Percentiles rank a stretch among this genome's conserved stretches.
Conservation (phyloP, 2,888 invertebrate genomes). For the Rhamnusium bicolor region DNA sequence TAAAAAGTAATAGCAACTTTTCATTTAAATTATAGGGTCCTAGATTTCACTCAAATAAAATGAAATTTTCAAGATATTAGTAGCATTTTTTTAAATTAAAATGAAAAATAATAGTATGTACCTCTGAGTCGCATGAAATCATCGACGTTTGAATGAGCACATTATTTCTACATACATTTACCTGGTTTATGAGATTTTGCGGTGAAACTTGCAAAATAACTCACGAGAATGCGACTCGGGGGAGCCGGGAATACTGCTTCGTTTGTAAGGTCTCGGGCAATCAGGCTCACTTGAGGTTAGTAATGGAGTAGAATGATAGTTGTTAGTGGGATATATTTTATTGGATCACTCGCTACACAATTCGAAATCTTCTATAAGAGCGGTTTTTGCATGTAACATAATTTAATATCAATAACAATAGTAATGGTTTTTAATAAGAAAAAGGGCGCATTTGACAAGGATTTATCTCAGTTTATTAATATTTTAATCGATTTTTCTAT, state of each 20-base stretch:
- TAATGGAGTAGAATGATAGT: constrained; percentile 6
- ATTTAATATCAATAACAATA: too few species aligned
- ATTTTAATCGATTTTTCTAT: too few species aligned
- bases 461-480: too few species aligned
- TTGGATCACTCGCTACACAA: background rate
- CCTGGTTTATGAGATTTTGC: constrained; percentile 14
- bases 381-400: too few species aligned
- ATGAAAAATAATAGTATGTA: background rate
- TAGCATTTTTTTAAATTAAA: too few species aligned
- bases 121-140: background rate
- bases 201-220: constrained; percentile 40
- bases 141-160: constrained; percentile 8
- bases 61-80: too few species aligned
- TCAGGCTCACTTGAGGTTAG: constrained; percentile 6
- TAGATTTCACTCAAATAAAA: too few species aligned
- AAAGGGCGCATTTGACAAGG: too few species aligned
- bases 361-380: too few species aligned
- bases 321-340: background rate
- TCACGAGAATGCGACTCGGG: constrained; percentile 37
- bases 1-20: too few species aligned
- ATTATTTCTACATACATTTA: constrained; percentile 22
- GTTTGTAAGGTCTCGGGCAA: background rate
- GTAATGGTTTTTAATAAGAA: too few species aligned
- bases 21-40: too few species aligned
- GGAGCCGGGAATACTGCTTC: constrained; percentile 20